These are phyloP conservation scores for Alfaro cultratus DNA, from an alignment of 2,797 vertebrate genomes.

Conservation along the genomic window DNA sequence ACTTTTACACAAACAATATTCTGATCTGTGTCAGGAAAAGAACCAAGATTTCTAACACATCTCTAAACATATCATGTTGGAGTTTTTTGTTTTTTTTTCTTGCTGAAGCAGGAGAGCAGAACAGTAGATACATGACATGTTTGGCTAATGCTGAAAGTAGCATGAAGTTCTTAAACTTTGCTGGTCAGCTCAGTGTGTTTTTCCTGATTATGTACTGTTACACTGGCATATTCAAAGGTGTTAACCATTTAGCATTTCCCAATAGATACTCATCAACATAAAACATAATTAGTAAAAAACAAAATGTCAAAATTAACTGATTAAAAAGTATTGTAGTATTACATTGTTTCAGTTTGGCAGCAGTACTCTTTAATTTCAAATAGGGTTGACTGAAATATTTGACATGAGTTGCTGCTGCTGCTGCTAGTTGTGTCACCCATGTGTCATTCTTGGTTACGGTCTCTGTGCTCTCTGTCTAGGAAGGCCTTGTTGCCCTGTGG, in stretches of 20 bases:
- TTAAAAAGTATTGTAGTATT: neutral
- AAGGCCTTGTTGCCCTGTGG: constrained; percentile 89
- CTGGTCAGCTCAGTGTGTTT: neutral
- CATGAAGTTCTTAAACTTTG: neutral
- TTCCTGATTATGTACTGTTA: neutral
- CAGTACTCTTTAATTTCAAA: neutral
- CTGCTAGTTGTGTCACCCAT: constrained; percentile 50
- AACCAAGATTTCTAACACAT: neutral
- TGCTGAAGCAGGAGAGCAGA: neutral
- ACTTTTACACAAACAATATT: neutral
- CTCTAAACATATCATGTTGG: neutral
- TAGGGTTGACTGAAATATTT: constrained; percentile 8
- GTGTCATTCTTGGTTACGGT: constrained; percentile 58
- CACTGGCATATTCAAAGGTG: neutral
- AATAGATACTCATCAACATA: neutral
- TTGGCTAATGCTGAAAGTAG: neutral
- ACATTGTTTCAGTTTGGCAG: neutral
- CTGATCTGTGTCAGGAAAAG: neutral
- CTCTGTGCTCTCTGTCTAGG: constrained; percentile 75
- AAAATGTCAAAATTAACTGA: neutral
- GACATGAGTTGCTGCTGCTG: constrained; percentile 44
- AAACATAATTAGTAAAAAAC: neutral
- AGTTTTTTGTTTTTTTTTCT: neutral
- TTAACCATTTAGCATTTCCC: neutral
- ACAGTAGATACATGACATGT: neutral